phyloP scores from a whole-genome alignment of 2,888 invertebrate genomes.

The Megastigmus dorsalis region DNA sequence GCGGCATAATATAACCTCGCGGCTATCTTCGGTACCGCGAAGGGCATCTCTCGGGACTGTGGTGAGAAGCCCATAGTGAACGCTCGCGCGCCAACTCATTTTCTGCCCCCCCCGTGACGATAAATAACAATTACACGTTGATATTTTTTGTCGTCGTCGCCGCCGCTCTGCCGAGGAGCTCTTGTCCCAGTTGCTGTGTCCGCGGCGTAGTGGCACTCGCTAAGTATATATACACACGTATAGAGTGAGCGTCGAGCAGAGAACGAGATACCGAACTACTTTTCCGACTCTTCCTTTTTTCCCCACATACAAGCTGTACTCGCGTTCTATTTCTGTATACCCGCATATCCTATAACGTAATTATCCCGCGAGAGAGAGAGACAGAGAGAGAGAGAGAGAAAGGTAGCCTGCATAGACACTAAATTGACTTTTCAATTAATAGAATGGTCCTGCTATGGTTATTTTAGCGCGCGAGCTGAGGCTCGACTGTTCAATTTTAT shows the following conservation, averaged over 20 bases:
- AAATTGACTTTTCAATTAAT: constrained; percentile 49
- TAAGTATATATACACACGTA: too few species aligned
- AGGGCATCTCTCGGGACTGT: constrained; percentile 35
- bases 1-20: constrained; percentile 15
- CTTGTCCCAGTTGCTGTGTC: constrained; percentile 2
- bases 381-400: too few species aligned
- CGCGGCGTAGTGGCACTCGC: neutral
- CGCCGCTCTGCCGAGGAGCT: too few species aligned
- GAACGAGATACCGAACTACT: neutral
- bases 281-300: neutral
- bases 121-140: constrained; percentile 51
- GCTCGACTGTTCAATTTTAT: constrained; percentile 4
- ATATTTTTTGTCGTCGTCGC: neutral
- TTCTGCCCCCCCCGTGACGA: constrained; percentile 19
- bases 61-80: neutral
- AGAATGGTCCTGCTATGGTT: neutral
- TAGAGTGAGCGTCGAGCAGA: neutral
- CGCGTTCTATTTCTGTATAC: constrained; percentile 19
- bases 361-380: neutral
- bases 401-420: neutral
- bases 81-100: constrained; percentile 14
- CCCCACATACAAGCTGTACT: too few species aligned
- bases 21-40: constrained; percentile 36
- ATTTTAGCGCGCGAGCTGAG: neutral
- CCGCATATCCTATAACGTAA: constrained; percentile 10